phyloP scores from a whole-genome alignment of 2,113 vertebrate species.

The Alaudala cheleensis region DNA sequence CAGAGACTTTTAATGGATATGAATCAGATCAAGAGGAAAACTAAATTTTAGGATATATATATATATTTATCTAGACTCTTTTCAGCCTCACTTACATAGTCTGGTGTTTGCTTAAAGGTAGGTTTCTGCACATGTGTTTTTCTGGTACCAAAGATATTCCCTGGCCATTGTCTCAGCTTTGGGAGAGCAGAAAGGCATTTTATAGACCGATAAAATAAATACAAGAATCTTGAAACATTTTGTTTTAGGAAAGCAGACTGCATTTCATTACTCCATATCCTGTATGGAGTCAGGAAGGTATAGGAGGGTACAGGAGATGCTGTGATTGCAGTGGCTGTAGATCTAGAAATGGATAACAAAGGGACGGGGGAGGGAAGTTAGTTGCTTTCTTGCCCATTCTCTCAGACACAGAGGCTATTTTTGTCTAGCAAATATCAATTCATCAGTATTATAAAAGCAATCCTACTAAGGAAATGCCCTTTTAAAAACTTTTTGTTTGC shows the following conservation, averaged over 20 bases:
- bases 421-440: not conserved
- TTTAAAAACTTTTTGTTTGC: not conserved
- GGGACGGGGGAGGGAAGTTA: not conserved
- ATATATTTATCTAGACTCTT: not conserved
- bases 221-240: not conserved
- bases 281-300: constrained; percentile 60
- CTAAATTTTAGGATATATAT: not conserved
- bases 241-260: constrained; percentile 39
- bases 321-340: constrained; percentile 26
- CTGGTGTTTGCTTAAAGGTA: not conserved
- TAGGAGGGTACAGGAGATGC: constrained; percentile 25
- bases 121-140: not conserved
- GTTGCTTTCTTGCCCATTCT: not conserved
- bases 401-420: constrained; percentile 12
- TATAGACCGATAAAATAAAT: constrained; percentile 28
- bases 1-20: not conserved
- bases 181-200: not conserved
- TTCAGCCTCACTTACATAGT: not conserved
- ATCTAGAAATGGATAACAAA: constrained; percentile 41
- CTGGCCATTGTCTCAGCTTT: not conserved
- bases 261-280: too few relatives aligned
- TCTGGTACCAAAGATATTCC: not conserved
- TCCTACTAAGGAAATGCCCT: not conserved
- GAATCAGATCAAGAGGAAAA: not conserved
- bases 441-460: not conserved